A percentile compares a stretch with the other conserved stretches of the same genome.
phyloP scores from a whole-genome alignment of 2,797 vertebrate genomes.

The Pseudocheirus occidentalis region DNA sequence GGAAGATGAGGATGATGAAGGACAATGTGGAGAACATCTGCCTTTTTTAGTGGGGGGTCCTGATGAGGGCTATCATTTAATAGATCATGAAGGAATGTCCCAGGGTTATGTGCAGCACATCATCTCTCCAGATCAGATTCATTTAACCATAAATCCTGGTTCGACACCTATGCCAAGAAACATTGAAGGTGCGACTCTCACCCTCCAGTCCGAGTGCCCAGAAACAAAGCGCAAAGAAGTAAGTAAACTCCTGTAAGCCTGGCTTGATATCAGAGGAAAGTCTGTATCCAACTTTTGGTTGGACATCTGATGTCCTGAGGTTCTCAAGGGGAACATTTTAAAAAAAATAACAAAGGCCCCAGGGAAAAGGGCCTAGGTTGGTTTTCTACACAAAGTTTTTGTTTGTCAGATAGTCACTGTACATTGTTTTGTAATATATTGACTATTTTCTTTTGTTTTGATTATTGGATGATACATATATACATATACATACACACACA shows the following conservation, averaged over 20 bases:
- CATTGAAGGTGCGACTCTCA: slow-evolving; percentile 98
- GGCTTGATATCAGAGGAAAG: slow-evolving; percentile 33
- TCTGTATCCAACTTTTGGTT: background rate
- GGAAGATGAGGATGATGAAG: slow-evolving; percentile 94
- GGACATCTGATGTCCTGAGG: background rate
- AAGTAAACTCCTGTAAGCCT: slow-evolving; percentile 71
- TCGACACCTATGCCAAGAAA: slow-evolving; percentile 99
- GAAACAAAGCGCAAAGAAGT: slow-evolving; percentile 98
- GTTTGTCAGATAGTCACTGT: background rate
- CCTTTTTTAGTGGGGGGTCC: slow-evolving; percentile 93
- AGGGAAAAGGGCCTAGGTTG: background rate
- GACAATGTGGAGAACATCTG: slow-evolving; percentile 91
- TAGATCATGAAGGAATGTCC: slow-evolving; percentile 96
- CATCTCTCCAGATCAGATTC: slow-evolving; percentile 98
- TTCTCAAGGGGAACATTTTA: background rate
- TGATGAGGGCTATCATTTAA: slow-evolving; percentile 92
- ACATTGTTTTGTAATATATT: background rate
- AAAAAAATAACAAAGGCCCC: background rate
- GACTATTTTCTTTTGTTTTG: background rate
- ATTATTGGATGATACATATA: too few species aligned
- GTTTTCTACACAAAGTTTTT: slow-evolving; percentile 27
- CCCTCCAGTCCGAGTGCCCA: slow-evolving; percentile 97
- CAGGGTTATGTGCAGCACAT: slow-evolving; percentile 99
- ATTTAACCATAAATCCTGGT: slow-evolving; percentile 98
- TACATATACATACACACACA: background rate